Conservation (phyloP, 1,140 invertebrate genomes). For the Ylistrum balloti region DNA sequence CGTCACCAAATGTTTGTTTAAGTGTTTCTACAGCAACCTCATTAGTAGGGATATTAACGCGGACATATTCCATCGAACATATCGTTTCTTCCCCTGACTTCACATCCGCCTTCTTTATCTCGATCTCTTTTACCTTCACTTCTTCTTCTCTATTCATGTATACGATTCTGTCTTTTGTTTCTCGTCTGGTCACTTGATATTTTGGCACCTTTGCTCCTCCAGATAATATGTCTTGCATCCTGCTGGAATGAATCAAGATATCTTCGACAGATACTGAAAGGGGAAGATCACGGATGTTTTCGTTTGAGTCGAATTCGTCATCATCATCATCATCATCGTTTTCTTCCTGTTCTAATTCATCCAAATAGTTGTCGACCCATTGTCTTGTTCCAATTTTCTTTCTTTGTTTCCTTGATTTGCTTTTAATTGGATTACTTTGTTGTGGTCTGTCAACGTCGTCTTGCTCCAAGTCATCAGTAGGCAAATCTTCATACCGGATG, state of each 20-base stretch:
- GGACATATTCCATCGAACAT: conserved; percentile 43
- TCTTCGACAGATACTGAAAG: background rate
- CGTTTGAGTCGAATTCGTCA: background rate
- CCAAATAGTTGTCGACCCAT: conserved; percentile 33
- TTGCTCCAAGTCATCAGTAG: conserved; percentile 41
- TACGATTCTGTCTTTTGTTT: background rate
- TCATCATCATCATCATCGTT: background rate
- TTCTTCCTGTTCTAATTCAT: background rate
- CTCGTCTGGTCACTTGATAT: background rate
- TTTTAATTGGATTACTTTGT: conserved; percentile 4
- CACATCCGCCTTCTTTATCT: background rate
- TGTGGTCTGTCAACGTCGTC: background rate
- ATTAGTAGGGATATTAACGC: conserved; percentile 47
- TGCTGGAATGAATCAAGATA: background rate
- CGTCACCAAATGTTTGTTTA: conserved; percentile 51
- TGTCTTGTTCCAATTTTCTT: conserved; percentile 20
- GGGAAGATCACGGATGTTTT: background rate
- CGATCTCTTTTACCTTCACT: background rate
- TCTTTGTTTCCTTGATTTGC: background rate
- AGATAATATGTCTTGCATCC: background rate
- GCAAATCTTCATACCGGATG: conserved; percentile 24
- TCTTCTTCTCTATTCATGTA: background rate
- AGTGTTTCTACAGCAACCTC: conserved; percentile 44
- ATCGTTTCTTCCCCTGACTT: background rate
- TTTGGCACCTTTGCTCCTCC: background rate